phyloP scores from a whole-genome alignment of 2,888 invertebrate genomes.

The Neoitamus cyanurus region DNA sequence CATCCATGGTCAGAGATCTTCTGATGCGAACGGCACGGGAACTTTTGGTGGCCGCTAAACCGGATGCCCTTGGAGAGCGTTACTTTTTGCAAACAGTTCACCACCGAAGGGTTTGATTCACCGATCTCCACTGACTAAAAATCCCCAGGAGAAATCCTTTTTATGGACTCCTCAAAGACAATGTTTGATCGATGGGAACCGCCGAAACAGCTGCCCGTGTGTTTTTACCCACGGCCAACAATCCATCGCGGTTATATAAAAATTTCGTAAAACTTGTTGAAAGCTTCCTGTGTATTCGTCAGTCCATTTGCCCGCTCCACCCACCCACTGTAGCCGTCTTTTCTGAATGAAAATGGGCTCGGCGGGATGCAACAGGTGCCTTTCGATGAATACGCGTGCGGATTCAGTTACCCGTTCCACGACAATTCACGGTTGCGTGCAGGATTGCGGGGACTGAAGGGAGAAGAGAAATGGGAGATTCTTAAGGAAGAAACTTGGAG shows the following conservation, averaged over 20 bases:
- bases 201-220: constrained; percentile 22
- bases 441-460: background rate
- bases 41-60: background rate
- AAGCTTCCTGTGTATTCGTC: background rate
- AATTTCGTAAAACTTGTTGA: constrained; percentile 33
- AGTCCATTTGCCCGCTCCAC: background rate
- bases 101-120: background rate
- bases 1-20: constrained; percentile 76
- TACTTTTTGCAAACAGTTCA: background rate
- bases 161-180: constrained; percentile 23
- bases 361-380: background rate
- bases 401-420: background rate
- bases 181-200: constrained; percentile 41
- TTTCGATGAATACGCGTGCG: background rate
- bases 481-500: background rate
- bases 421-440: background rate
- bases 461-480: background rate
- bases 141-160: background rate
- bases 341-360: constrained; percentile 7
- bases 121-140: constrained; percentile 32
- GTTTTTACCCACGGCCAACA: background rate
- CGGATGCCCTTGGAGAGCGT: background rate
- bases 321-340: background rate
- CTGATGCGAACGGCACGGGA: background rate
- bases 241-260: background rate